Base-by-base conservation (phyloP, 2,113 vertebrate genomes). In the Phyllostomus hastatus region DNA sequence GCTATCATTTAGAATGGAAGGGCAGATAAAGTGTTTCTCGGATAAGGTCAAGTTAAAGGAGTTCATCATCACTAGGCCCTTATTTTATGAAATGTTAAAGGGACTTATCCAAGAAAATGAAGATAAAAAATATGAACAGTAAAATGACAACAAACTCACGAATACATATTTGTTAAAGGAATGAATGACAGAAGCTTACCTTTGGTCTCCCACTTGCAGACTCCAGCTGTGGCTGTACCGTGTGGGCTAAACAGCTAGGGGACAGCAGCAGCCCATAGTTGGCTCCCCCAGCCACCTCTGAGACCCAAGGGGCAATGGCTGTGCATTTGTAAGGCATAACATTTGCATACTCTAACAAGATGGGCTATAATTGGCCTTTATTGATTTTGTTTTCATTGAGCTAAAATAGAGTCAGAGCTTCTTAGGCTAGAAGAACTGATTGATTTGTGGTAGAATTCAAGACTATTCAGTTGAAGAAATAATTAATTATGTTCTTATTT, bases 351-450 rank as follows among this genome's bases (percentile, higher is more conserved):
- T 97, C 98, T 99, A 99, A 99, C 97, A 98, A 99, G 99, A 98
- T 98, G 95, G 97, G 97, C 98, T 99, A 95, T 99, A 99, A 99
- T 99, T 99, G 99, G 99, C 99, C 98, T 98, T 98, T 98, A 99
- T 99, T 98, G 99, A 99, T 99, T 99, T 99, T 98, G 97, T 99
- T 99, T 99, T 99, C 99, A 99, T 99, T 99, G 99, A 99, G 99
- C 99, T 99, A 98, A 99, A 99, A 99, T 99, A 99, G 99, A 99
- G 99, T 99, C 98, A 98, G 98, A 99, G 98, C 98, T 99, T 99
- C 98, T 99, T 99, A 98, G 98, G 98, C 98, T 95, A 84, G 98
- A 97, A 98, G 98, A 98, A 97, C 97, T 98, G 98, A 99, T 99
- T 99, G 99, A 99, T 99, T 98, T 99, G 99, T 98, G 99, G 98